Base-by-base conservation (phyloP, 92 coral and sea anemone genomes). In the Epizoanthus stellaris region DNA sequence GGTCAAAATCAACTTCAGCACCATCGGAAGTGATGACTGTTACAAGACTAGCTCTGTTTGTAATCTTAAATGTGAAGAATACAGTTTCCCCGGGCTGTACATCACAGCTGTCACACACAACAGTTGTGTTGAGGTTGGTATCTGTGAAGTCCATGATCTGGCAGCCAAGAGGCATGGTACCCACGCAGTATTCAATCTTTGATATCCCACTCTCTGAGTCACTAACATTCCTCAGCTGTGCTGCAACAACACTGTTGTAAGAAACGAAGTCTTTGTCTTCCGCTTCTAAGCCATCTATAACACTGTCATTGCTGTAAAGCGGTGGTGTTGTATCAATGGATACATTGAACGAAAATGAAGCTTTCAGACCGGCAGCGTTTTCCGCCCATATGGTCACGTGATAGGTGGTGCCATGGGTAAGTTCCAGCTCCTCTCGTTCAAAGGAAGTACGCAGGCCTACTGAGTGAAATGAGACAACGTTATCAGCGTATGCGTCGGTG, bases 41-140 rank as follows among this genome's bases (percentile, higher is more conserved):
- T 14, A 91, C 68, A 42, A 89, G 82, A 9, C 98, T 96, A n/a
- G 95, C 98, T 23, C 91, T 87, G 61, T 95, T 95, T 11, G 93
- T 93, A 11, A 90, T 89, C 0, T 85, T 84, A n/a, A 93, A 88
- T 73, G 92, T 93, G 3, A 89, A 88, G 60, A 67, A 93, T 4
- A 95, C 82, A 58, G 81, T 75, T 82, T 86, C 90, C 3, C 93
- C 96, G 1, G 90, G 79, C 62, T 85, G 77, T 3, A 86, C 70
- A 5, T 80, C 69, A 72, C 98, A 95, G 16, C 73, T 74, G 15
- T 59, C 68, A 62, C 98, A 95, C 56, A 19, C 67, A 59, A 93
- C 93, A 11, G 93, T 86, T 70, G 76, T 88, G 73, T 93, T 69
- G 14, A 39, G 74, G 53, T 81, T 85, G 12, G 89, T 76, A 20